Evolutionary conservation across 2,113 vertebrate species (phyloP).

Genomic region (Lepus americanus): DNA sequence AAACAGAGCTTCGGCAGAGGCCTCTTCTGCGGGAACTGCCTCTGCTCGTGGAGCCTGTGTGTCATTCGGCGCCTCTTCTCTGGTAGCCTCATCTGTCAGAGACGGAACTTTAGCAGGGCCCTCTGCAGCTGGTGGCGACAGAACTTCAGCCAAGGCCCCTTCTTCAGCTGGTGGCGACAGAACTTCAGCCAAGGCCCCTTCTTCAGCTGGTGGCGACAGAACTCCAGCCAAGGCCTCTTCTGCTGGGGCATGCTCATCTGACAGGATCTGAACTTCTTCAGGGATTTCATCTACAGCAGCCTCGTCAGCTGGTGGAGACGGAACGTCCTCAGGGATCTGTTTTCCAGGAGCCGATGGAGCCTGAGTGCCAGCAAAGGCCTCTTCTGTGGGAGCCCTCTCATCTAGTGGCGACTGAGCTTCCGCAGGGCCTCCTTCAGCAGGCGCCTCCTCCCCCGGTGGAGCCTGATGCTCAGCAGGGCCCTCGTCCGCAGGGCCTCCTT

Average conservation of each 20-base stretch:
- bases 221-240: background rate
- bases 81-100: background rate
- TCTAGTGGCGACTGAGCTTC: background rate
- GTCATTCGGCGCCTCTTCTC: background rate
- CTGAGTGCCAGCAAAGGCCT: background rate
- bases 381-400: background rate
- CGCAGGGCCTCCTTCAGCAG: background rate
- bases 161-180: background rate
- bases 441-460: background rate
- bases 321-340: background rate
- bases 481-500: background rate
- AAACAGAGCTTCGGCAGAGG: background rate
- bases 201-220: background rate
- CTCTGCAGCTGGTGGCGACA: background rate
- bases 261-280: background rate
- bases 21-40: background rate
- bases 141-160: background rate
- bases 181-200: background rate
- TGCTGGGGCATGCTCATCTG: background rate
- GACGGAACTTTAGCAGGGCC: background rate
- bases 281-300: rapidly evolving
- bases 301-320: background rate
- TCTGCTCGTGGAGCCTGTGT: background rate
- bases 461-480: rapidly evolving
- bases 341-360: background rate